These are phyloP conservation scores for Byasa hedistus DNA, from an alignment of 2,888 invertebrate species.

Conservation along the genomic window DNA sequence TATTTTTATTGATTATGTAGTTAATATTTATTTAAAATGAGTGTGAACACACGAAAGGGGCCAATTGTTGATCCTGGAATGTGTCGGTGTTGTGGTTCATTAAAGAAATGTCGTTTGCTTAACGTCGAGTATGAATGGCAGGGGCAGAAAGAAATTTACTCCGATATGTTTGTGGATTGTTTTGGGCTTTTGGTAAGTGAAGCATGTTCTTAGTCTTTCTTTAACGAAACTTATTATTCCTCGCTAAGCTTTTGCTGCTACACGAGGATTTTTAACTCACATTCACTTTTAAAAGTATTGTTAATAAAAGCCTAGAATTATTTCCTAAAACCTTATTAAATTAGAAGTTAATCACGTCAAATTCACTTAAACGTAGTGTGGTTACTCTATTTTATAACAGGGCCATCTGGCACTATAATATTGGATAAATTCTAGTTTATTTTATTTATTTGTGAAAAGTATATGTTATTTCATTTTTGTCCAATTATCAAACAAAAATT, in stretches of 20 bases:
- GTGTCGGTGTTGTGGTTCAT: slow-evolving; percentile 62
- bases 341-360: too few species aligned
- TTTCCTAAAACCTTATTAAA: background rate
- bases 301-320: background rate
- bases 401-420: too few species aligned
- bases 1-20: background rate
- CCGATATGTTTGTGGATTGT: slow-evolving; percentile 67
- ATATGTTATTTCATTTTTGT: too few species aligned
- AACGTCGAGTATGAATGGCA: slow-evolving; percentile 62
- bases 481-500: too few species aligned
- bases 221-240: background rate
- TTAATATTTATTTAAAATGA: slow-evolving; percentile 10
- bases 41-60: slow-evolving; percentile 42
- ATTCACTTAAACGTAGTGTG: too few species aligned
- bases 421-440: too few species aligned
- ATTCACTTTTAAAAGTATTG: background rate
- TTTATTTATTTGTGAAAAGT: too few species aligned
- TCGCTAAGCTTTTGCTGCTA: background rate
- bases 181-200: slow-evolving; percentile 62
- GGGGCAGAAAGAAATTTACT: slow-evolving; percentile 60
- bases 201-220: background rate
- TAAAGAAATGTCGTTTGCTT: slow-evolving; percentile 64
- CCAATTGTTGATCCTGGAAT: slow-evolving; percentile 59
- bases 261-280: background rate
- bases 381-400: too few species aligned